Evolutionary conservation across 2,888 invertebrate species (phyloP), one percentile per base, ranked within the genome.

Genomic region (Drosophila nigricruria): DNA sequence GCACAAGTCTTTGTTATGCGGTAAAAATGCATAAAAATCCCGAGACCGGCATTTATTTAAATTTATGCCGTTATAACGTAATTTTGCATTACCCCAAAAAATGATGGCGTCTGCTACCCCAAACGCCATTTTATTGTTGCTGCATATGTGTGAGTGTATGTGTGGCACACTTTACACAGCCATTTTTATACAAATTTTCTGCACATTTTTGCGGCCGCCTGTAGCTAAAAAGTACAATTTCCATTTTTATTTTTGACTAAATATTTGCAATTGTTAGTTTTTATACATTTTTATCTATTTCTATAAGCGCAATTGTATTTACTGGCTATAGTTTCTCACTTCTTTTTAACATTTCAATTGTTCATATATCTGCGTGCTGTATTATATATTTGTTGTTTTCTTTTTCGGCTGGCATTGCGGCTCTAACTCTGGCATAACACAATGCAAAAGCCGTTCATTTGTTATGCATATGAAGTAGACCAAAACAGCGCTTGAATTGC

Each of bases 1-100:
- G 75, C 84, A 83, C 85, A 86, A 88, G 88, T 88, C 90, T 88
- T 92, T 92, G 92, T 91, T 92, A 92, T 91, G 91, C 91, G 88
- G 92, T 91, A 91, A 91, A 89, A 91, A 91, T 91, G 91, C 88
- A 91, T 91, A 91, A 92, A 92, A 92, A 92, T 92, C 92, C 92
- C 91, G 88, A 91, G 91, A 91, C 92, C 92, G 92, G 91, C 92
- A 92, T 92, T 92, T 92, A 92, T 92, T 93, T 92, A 92, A 92
- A 92, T 92, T 92, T 92, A 92, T 92, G 90, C 92, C 88, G 89
- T 87, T 83, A 86, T 88, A 92, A 91, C 91, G 91, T 91, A 91
- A 91, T 91, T 90, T 91, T 91, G 91, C 90, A 90, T 90, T 86
- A 89, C 86, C 88, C 78, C 32, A 38, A 73, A 88, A 82, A 91